Evolutionary conservation across 2,797 vertebrate genomes (phyloP).

Genomic region (Malacoraja senta): DNA sequence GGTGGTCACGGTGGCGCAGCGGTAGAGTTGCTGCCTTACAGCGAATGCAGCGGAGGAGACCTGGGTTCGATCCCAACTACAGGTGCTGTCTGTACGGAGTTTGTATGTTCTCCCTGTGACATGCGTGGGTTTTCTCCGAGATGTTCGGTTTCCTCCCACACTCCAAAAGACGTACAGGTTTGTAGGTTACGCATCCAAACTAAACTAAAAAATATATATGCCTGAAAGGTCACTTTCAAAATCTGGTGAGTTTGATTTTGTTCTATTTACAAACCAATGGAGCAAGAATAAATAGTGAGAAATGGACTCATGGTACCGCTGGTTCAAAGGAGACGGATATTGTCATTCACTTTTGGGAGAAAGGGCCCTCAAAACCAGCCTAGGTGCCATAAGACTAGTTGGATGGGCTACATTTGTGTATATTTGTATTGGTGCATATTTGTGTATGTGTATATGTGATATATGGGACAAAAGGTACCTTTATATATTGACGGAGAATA

Average conservation of each 20-base stretch:
- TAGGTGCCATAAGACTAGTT: neutral
- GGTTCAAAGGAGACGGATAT: neutral
- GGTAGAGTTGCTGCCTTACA: too few relatives aligned
- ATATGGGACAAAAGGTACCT: neutral
- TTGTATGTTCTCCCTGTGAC: too few relatives aligned
- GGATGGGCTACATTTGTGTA: neutral
- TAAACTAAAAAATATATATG: neutral
- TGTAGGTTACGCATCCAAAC: too few relatives aligned
- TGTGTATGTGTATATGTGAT: too few relatives aligned
- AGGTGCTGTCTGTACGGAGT: too few relatives aligned
- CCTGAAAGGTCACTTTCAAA: neutral
- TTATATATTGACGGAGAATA: neutral
- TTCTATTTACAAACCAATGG: neutral
- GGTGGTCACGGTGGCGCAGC: too few relatives aligned
- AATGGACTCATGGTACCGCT: neutral
- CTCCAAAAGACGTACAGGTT: too few relatives aligned
- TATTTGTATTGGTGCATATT: neutral
- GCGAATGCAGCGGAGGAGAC: too few relatives aligned
- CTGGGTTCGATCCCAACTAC: too few relatives aligned
- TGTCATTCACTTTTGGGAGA: neutral
- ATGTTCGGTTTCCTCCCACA: too few relatives aligned
- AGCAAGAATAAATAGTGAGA: neutral
- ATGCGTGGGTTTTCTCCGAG: too few relatives aligned
- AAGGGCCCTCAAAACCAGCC: too few relatives aligned
- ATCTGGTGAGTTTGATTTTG: neutral